Conservation (phyloP, 2,888 invertebrate species). For the Troides helena region DNA sequence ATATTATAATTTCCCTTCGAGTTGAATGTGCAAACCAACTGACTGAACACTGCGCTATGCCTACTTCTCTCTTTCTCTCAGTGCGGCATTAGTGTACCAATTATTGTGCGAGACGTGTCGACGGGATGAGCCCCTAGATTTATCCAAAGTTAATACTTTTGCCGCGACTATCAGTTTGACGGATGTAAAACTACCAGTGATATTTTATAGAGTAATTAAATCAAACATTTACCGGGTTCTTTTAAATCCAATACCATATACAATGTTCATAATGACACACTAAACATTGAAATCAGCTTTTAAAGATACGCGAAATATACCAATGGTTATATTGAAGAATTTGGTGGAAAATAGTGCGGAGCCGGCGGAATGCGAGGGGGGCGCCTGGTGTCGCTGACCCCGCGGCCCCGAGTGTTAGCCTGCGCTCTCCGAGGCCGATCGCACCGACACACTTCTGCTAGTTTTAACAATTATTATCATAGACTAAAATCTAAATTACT, state of each 20-base stretch:
- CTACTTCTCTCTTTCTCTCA: slow-evolving; percentile 74
- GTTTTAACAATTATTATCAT: slow-evolving; percentile 38
- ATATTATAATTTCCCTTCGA: slow-evolving; percentile 79
- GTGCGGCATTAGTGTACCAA: slow-evolving; percentile 55
- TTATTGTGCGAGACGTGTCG: slow-evolving; percentile 44
- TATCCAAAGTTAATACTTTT: slow-evolving; percentile 6
- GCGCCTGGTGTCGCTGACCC: slow-evolving; percentile 69
- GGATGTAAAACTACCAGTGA: neutral
- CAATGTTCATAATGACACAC: neutral
- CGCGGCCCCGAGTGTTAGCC: slow-evolving; percentile 64
- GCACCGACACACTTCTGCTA: slow-evolving; percentile 54
- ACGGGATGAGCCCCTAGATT: slow-evolving; percentile 28
- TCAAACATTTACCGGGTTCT: neutral
- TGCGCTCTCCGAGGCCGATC: slow-evolving; percentile 46
- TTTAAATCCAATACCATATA: neutral
- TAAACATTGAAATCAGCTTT: no score
- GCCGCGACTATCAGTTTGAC: neutral
- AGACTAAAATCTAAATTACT: slow-evolving; percentile 17
- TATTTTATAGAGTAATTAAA: neutral
- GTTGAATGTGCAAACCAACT: slow-evolving; percentile 75
- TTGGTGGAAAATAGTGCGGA: slow-evolving; percentile 44
- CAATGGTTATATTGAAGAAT: slow-evolving; percentile 32
- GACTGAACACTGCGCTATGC: slow-evolving; percentile 67
- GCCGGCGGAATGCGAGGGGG: slow-evolving; percentile 44
- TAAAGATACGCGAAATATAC: neutral